These are phyloP conservation scores for Mnemiopsis leidyi DNA, from an alignment of 37 sponge, comb jelly and placozoan species.

Conservation along the genomic window DNA sequence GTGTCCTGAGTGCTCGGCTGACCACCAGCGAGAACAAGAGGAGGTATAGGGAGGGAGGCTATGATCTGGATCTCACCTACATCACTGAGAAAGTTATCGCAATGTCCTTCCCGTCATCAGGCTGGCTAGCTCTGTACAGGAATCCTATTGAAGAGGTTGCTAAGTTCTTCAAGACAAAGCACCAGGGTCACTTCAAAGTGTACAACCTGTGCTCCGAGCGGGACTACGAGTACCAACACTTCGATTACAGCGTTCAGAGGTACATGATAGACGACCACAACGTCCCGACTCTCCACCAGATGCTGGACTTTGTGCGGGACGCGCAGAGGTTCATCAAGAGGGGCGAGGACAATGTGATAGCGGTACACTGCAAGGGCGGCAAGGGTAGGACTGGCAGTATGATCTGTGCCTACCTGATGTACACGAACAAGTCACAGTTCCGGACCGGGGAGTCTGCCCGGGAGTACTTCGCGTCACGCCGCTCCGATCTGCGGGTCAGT, in stretches of 20 bases:
- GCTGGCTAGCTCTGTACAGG: slow-evolving; percentile 70
- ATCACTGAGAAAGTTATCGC: slow-evolving; percentile 78
- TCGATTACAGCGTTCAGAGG: slow-evolving; percentile 48
- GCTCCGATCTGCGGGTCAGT: slow-evolving; percentile 70
- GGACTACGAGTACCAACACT: slow-evolving; percentile 46
- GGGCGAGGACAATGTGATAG: slow-evolving; percentile 70
- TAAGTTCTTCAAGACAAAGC: slow-evolving; percentile 69
- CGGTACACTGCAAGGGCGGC: slow-evolving; percentile 80
- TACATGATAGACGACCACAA: slow-evolving; percentile 68
- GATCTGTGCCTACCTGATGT: slow-evolving; percentile 66
- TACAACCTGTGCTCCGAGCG: slow-evolving; percentile 79
- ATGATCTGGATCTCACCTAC: slow-evolving; percentile 80
- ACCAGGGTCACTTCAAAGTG: slow-evolving; percentile 72
- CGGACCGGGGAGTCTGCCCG: slow-evolving; percentile 58
- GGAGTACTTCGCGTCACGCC: slow-evolving; percentile 70
- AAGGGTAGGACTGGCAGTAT: slow-evolving; percentile 69
- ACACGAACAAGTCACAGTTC: neutral
- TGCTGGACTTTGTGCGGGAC: slow-evolving; percentile 51
- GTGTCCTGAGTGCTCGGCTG: slow-evolving; percentile 14
- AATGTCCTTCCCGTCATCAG: slow-evolving; percentile 81
- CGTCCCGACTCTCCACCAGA: slow-evolving; percentile 65
- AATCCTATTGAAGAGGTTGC: slow-evolving; percentile 76
- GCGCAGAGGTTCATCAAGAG: slow-evolving; percentile 56
- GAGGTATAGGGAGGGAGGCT: slow-evolving; percentile 71
- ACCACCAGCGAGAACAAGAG: slow-evolving; percentile 72